These are phyloP conservation scores for Antheraea pernyi DNA, from an alignment of 1,140 invertebrate species.

Conservation along the genomic window DNA sequence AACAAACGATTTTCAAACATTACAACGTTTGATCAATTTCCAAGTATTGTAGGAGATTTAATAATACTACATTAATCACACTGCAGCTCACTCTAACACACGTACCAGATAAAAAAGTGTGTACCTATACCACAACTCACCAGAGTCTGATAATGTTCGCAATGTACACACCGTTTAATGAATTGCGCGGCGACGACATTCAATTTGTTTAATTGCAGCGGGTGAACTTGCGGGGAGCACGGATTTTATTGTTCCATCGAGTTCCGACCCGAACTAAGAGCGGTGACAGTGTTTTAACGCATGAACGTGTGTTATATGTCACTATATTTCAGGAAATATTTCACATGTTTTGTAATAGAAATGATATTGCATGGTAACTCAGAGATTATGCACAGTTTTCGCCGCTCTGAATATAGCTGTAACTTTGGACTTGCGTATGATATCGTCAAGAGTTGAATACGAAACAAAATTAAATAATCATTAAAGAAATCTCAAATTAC, in stretches of 20 bases:
- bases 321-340: not conserved
- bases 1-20: not conserved
- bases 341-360: not conserved
- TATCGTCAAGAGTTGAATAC: too few relatives aligned
- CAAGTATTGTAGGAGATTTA: too few relatives aligned
- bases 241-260: slow-evolving; percentile 30
- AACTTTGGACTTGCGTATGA: not conserved
- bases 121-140: not conserved
- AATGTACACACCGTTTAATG: slow-evolving; percentile 18
- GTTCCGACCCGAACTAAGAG: not conserved
- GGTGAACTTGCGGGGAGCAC: slow-evolving; percentile 17
- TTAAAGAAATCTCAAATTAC: not conserved
- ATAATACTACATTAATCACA: too few relatives aligned
- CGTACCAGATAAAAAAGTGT: too few relatives aligned
- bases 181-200: slow-evolving; percentile 27
- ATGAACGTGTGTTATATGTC: not conserved
- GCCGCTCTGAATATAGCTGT: too few relatives aligned
- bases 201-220: slow-evolving; percentile 42
- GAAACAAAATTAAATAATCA: too few relatives aligned
- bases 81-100: too few relatives aligned
- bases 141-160: not conserved
- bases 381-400: not conserved
- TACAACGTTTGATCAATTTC: not conserved
- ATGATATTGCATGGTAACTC: too few relatives aligned
- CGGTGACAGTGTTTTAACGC: not conserved